Conservation (phyloP, 2,888 invertebrate genomes). For the Cactoblastis cactorum region DNA sequence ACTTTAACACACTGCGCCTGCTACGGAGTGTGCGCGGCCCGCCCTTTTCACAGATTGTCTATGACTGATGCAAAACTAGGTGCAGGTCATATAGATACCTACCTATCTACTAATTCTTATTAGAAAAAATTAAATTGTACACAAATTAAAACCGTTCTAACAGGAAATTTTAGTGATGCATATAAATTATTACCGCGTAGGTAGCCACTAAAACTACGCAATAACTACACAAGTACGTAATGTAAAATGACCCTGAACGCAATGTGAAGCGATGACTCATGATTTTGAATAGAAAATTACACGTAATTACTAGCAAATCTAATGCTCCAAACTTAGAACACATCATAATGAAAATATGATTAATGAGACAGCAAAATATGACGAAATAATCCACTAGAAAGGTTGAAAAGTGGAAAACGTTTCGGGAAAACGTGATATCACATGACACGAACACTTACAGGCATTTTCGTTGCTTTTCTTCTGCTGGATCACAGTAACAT, state of each 20-base stretch:
- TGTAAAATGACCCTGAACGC: constrained; percentile 25
- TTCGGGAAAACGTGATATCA: constrained; percentile 40
- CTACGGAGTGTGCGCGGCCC: background rate
- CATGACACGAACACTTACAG: constrained; percentile 60
- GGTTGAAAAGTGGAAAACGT: constrained; percentile 28
- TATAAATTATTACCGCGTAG: constrained; percentile 8
- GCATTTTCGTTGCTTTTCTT: constrained; percentile 52
- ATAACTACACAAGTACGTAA: constrained; percentile 15
- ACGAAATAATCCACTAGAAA: constrained; percentile 15
- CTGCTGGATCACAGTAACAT: constrained; percentile 39
- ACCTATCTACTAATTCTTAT: background rate
- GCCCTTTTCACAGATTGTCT: background rate
- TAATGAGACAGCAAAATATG: background rate
- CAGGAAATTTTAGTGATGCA: constrained; percentile 1
- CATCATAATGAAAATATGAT: background rate
- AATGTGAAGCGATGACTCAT: constrained; percentile 16
- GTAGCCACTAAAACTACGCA: constrained; percentile 20
- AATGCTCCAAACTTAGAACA: background rate
- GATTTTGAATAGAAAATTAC: background rate
- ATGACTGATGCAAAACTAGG: background rate
- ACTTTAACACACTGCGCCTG: constrained; percentile 13
- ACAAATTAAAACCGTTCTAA: too few species aligned
- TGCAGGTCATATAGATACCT: background rate
- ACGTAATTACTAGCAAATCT: background rate
- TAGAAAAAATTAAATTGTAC: too few species aligned